Evolutionary conservation across 1,140 invertebrate genomes (phyloP), one percentile per base, ranked within the genome.

Genomic region (Wiebesia pumilae): DNA sequence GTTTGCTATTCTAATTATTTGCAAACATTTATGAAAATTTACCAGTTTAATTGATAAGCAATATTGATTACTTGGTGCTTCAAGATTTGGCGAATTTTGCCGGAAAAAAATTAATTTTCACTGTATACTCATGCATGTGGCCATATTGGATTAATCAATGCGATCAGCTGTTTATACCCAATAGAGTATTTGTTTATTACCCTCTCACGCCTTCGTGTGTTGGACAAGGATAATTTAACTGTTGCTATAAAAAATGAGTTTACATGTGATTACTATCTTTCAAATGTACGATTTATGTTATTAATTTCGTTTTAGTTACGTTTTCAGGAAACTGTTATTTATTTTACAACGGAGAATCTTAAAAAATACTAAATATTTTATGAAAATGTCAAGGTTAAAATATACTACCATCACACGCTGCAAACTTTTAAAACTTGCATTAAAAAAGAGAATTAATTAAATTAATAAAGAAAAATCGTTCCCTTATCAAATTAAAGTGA

Each of bases 111-210:
- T 87, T 84, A 81, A 47, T 67, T 84, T 80, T 90, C 87, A 90
- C 85, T 90, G 83, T 83, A 75, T 86, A 87, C 71, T 89, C 79
- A 84, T 84, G 62, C 88, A 65, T 88, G 87, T 83, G 47, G 89
- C 91, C 90, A 91, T 91, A 83, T 91, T 90, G 89, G 87, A 89
- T 58, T 88, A 71, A 87, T 86, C 84, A 47, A 75, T 84, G 79
- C 87, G 81, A 91, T 91, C 90, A 91, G 90, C 90, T 91, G 90
- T 89, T 91, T 81, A 75, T 65, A 33, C 27, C 43, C 54, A 3
- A 81, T 47, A n/a, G 38, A 75, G 24, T 43, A 43, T 75, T 75
- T 75, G 38, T 0, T n/a, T 75, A n/a, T 75, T 43, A 43, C 40
- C 27, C 27, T 43, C 9, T 43, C 19, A 14, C 10, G 43, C 24